These are phyloP conservation scores for Eudasyphora cyanicolor DNA, from an alignment of 2,888 invertebrate genomes.

Conservation along the genomic window DNA sequence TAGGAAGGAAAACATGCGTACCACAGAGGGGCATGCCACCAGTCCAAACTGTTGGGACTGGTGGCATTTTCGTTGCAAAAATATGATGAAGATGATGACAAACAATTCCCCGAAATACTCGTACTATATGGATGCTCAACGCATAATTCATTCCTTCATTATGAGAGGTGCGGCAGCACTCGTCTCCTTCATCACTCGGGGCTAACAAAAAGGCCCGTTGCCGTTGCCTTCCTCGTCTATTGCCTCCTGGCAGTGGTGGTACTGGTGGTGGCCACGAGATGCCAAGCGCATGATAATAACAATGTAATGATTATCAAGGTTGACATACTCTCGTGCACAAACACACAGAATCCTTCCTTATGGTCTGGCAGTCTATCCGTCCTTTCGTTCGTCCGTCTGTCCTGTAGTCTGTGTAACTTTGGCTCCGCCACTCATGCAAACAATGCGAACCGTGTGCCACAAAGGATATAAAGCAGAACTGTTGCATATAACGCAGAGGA, in stretches of 20 bases:
- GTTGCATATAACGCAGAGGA: neutral
- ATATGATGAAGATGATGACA: conserved; percentile 18
- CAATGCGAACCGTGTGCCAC: neutral
- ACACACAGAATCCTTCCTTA: no score
- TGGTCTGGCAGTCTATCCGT: neutral
- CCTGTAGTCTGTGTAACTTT: conserved; percentile 3
- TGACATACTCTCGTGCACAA: conserved; percentile 51
- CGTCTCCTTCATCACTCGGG: neutral
- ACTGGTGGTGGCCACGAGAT: neutral
- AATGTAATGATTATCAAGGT: conserved; percentile 59
- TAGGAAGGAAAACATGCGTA: no score
- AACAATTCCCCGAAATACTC: conserved; percentile 25
- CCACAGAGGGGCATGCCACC: neutral
- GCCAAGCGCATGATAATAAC: conserved; percentile 39
- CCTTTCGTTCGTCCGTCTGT: neutral
- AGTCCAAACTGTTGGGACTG: neutral
- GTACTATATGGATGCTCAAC: conserved; percentile 15
- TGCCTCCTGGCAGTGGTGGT: neutral
- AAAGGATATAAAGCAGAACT: neutral
- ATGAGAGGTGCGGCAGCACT: neutral
- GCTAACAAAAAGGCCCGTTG: neutral
- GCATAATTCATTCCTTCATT: conserved; percentile 15
- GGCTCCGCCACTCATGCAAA: neutral
- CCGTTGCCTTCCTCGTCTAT: neutral
- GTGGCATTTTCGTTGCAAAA: conserved; percentile 1